Evolutionary conservation across 1,140 invertebrate species (phyloP), one percentile per base, ranked within the genome.

Genomic region (Schlechtendalia chinensis): DNA sequence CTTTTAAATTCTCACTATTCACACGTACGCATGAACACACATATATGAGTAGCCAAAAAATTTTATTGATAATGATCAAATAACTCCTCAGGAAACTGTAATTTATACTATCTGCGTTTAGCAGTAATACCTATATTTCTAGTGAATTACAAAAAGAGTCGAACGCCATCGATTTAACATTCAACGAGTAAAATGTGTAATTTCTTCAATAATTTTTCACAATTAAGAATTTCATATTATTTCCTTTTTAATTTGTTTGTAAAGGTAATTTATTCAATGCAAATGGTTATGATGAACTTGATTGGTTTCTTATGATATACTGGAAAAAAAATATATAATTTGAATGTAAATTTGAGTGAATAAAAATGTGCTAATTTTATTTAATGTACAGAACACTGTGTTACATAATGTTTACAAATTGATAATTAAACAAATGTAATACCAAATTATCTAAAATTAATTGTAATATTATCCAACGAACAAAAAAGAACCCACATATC

Each of bases 131-230:
- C 32, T 39, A 39, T 39, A 32, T 14, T 45, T n/a, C 5, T 69
- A 47, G 65, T 69, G 65, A 69, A 69, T 69, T 69, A 47, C 22
- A 69, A 69, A 69, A 69, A 24, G 39, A 39, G 65, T 69, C 10
- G 39, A 69, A 47, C 14, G n/a, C 22, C 24, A 69, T 69, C 65
- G 39, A 69, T 67, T 69, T 47, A 22, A 47, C 8, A 8, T 19
- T 12, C n/a, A 14, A 24, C 1, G 12, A 22, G n/a, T 47, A 24
- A 47, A 69, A 47, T 16, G 12, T 47, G 47, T 14, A 69, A 47
- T 69, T 47, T 22, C 5, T 12, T 8, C 22, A 45, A 47, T 24
- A 16, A 69, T 69, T 24, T 69, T 69, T 47, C 45, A 11, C 45
- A 47, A 69, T 47, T 22, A 47, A 47, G 5, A 69, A 47, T 69